Evolutionary conservation across 1,140 invertebrate species (phyloP).

Genomic region (Delia radicum): DNA sequence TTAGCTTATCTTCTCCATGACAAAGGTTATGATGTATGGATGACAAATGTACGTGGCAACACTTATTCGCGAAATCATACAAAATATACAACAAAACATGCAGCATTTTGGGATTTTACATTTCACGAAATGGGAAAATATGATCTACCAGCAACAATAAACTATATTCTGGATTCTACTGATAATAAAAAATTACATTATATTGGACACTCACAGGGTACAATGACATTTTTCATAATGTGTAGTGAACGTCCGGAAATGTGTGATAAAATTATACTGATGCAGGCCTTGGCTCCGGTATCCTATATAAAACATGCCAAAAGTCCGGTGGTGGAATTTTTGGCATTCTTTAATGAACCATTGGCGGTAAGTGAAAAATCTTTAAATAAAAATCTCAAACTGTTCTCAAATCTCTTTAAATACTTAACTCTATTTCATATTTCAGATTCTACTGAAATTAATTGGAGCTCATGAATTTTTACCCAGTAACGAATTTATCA

Average conservation of each 20-base stretch:
- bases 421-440: background rate
- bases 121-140: slow-evolving; percentile 69
- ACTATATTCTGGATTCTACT: slow-evolving; percentile 60
- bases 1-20: slow-evolving; percentile 58
- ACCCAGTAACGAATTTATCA: slow-evolving; percentile 57
- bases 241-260: slow-evolving; percentile 66
- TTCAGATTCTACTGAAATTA: slow-evolving; percentile 43
- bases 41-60: slow-evolving; percentile 56
- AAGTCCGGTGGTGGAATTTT: slow-evolving; percentile 49
- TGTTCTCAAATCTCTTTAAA: background rate
- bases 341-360: slow-evolving; percentile 45
- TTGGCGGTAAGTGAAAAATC: slow-evolving; percentile 42
- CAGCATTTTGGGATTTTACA: slow-evolving; percentile 58
- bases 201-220: slow-evolving; percentile 69
- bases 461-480: slow-evolving; percentile 63
- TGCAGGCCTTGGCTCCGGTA: slow-evolving; percentile 68
- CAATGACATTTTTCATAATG: slow-evolving; percentile 66
- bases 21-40: slow-evolving; percentile 71
- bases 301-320: slow-evolving; percentile 54
- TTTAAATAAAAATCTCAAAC: background rate
- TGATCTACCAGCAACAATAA: slow-evolving; percentile 64
- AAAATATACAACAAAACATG: slow-evolving; percentile 56
- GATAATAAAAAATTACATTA: slow-evolving; percentile 60
- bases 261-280: slow-evolving; percentile 62
- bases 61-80: slow-evolving; percentile 46